These are phyloP conservation scores for Cheilosia vernalis DNA, from an alignment of 2,888 invertebrate genomes.

Conservation along the genomic window DNA sequence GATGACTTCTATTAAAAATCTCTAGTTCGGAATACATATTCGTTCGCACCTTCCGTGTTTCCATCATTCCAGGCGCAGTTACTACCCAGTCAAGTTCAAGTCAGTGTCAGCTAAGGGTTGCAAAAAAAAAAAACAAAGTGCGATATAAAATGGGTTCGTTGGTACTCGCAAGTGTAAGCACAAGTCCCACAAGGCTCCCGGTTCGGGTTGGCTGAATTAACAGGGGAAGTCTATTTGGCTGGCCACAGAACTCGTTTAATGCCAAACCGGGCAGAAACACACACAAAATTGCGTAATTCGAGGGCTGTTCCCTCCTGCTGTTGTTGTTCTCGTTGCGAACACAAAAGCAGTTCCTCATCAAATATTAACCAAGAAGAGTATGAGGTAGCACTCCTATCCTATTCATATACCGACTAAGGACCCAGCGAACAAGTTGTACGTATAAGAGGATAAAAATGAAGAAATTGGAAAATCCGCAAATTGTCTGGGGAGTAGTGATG, in stretches of 20 bases:
- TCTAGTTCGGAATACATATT: conserved; percentile 61
- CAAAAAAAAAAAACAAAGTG: conserved; percentile 12
- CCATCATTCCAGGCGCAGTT: conserved; percentile 11
- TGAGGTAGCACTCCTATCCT: conserved; percentile 12
- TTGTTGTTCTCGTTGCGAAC: conserved; percentile 41
- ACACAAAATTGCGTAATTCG: conserved; percentile 58
- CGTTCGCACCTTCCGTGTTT: conserved; percentile 72
- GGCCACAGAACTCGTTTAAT: conserved; percentile 58
- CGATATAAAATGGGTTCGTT: conserved; percentile 8
- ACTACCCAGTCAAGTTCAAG: conserved; percentile 1
- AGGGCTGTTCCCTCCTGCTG: conserved; percentile 16
- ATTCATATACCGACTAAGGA: not conserved
- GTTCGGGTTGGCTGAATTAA: conserved; percentile 57
- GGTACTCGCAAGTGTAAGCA: conserved; percentile 23
- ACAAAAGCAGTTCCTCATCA: conserved; percentile 67
- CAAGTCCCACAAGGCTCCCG: conserved; percentile 33
- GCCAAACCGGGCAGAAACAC: conserved; percentile 39
- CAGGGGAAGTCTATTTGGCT: conserved; percentile 56
- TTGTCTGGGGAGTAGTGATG: conserved; percentile 71
- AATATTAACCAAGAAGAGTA: conserved; percentile 56
- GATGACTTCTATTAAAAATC: conserved; percentile 75
- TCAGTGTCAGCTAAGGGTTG: conserved; percentile 18
- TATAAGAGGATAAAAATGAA: conserved; percentile 58
- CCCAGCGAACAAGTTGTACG: conserved; percentile 5
- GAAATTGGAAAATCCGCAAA: conserved; percentile 75